A percentile compares a stretch with the other conserved stretches of the same genome.
Evolutionary conservation across 2,888 invertebrate genomes (phyloP).

Genomic region (Troides aeacus): DNA sequence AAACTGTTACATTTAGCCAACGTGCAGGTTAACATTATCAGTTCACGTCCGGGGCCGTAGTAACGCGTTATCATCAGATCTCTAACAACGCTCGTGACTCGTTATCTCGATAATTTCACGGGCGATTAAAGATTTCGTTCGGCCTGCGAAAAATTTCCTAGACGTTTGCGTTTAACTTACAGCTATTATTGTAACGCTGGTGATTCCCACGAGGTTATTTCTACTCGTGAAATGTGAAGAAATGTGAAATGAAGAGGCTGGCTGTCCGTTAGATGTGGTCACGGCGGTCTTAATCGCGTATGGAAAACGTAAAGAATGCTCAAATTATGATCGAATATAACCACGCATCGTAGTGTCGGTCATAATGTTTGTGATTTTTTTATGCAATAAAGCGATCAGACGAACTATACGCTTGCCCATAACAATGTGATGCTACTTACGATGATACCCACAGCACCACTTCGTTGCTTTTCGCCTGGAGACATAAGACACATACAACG

Average conservation of each 20-base stretch:
- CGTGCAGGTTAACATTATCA: conserved; percentile 12
- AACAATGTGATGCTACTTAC: too few relatives aligned
- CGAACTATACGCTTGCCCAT: too few relatives aligned
- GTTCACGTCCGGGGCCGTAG: conserved; percentile 2
- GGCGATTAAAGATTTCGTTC: conserved; percentile 25
- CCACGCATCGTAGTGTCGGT: not conserved
- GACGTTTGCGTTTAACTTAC: conserved; percentile 19
- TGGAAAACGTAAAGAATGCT: conserved; percentile 14
- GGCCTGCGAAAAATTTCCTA: conserved; percentile 24
- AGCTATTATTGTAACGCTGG: conserved; percentile 35
- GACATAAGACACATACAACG: too few relatives aligned
- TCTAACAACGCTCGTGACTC: conserved; percentile 23
- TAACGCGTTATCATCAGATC: conserved; percentile 20
- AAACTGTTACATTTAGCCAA: not conserved
- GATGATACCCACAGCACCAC: too few relatives aligned
- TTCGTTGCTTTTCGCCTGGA: too few relatives aligned
- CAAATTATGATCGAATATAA: not conserved
- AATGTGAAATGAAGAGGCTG: conserved; percentile 58
- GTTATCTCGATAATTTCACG: conserved; percentile 26
- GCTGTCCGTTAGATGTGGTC: conserved; percentile 53
- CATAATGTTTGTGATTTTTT: too few relatives aligned
- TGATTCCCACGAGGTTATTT: conserved; percentile 62
- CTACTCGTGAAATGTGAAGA: conserved; percentile 60
- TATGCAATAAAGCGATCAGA: too few relatives aligned
- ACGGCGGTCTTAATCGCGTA: conserved; percentile 12